Evolutionary conservation across 2,113 vertebrate genomes (phyloP).

Genomic region (Myotis brandtii): DNA sequence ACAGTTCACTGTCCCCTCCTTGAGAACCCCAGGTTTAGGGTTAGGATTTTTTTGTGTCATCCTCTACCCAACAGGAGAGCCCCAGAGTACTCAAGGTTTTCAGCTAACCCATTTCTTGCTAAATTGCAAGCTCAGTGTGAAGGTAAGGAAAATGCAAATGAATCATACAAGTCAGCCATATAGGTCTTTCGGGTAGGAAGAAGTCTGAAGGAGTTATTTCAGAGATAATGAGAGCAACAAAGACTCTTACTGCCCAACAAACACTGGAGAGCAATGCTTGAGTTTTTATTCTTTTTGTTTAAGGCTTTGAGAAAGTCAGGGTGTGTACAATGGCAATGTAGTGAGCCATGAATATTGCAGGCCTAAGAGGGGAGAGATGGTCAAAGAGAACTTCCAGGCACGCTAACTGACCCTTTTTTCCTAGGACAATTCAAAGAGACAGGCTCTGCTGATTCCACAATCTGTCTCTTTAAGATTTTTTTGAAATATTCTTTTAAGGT

Average conservation of each 20-base stretch:
- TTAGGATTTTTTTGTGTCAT: background rate
- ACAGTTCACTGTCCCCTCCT: background rate
- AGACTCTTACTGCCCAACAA: background rate
- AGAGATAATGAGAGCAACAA: background rate
- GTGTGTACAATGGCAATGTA: no score
- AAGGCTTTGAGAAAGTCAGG: background rate
- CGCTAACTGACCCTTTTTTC: background rate
- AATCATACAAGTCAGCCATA: background rate
- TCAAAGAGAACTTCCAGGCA: background rate
- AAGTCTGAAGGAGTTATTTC: background rate
- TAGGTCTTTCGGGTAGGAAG: background rate
- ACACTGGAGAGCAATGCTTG: background rate
- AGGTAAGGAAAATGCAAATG: background rate
- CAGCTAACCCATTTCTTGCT: background rate
- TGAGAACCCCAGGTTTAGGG: background rate
- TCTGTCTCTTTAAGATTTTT: background rate
- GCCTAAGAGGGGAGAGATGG: background rate
- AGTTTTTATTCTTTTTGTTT: background rate
- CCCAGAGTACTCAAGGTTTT: background rate
- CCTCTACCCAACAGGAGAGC: background rate
- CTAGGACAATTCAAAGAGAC: background rate
- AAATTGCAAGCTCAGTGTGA: background rate
- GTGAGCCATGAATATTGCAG: background rate
- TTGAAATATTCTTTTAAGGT: background rate
- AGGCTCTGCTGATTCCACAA: background rate